Base-by-base conservation (phyloP, 2,113 vertebrate genomes). In the Probosciger aterrimus region DNA sequence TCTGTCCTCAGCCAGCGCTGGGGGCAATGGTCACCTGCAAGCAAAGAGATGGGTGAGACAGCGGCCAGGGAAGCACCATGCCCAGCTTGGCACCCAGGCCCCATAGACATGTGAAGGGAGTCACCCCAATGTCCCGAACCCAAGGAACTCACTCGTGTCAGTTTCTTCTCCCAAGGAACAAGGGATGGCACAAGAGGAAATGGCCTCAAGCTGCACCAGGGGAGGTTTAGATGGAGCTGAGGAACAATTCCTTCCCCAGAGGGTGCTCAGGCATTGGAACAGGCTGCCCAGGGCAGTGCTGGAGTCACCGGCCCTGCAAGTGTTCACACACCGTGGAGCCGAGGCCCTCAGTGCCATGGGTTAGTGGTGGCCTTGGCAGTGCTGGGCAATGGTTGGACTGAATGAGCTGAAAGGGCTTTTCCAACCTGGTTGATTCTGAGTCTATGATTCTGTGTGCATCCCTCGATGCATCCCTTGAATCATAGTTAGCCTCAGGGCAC, bases 11-110 rank as follows among this genome's bases (percentile, higher is more conserved):
- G 74, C 77, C 91, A 67, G 83, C 1, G 0, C 65, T 33, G 8
- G 11, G 60, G 71, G 43, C 25, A 39, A 76, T 0, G 0, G 97
- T 97, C 96, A 97, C 96, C 97, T 97, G 92, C 33, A 33, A 41
- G 65, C 19, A 71, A 43, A 71, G 22, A 44, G 30, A 2, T 1
- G 41, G 33, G 23, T n/a, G 7, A 86, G 55, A 35, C 0, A 85
- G 64, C 0, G 1, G n/a, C 50, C 4, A 3, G 2, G 13, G 59
- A 55, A 46, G 19, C 43, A 68, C 50, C 0, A 0, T 23, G n/a
- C 57, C 57, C 59, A 47, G 15, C 28, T 49, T 1, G 0, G 18
- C 13, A 47, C 33, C 23, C 49, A 28, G 27, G 14, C 14, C 18
- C 44, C 52, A 23, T 1, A 10, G 55, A 11, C 55, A 77, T 0